Conservation (phyloP, 2,113 vertebrate genomes). For the Cyprinodon tularosa region DNA sequence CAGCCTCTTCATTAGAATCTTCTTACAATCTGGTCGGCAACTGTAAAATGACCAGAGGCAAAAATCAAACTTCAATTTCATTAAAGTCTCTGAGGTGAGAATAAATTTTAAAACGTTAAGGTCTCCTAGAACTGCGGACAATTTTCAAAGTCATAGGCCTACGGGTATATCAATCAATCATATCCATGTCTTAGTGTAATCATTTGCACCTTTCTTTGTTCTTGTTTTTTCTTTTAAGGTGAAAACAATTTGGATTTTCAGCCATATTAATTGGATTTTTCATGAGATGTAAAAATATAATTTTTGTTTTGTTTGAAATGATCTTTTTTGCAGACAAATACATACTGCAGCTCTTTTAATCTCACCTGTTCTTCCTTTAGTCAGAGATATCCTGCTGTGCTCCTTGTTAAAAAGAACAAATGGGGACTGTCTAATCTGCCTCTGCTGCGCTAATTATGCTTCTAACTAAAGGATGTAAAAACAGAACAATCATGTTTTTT, state of each 20-base stretch:
- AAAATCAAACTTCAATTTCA: constrained; percentile 48
- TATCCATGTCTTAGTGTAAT: constrained; percentile 11
- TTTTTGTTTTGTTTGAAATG: neutral
- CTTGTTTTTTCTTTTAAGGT: constrained; percentile 17
- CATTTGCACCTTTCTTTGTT: neutral
- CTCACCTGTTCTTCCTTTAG: neutral
- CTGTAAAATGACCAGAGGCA: constrained; percentile 29
- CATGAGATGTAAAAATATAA: constrained; percentile 1
- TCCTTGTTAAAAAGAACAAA: neutral
- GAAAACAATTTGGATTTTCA: neutral
- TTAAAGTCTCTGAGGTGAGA: constrained; percentile 37
- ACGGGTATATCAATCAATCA: constrained; percentile 46
- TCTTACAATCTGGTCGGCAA: constrained; percentile 2
- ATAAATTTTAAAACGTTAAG: constrained; percentile 14
- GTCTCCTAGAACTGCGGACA: constrained; percentile 16
- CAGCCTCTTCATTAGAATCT: constrained; percentile 11
- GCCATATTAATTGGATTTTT: neutral
- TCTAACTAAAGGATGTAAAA: neutral
- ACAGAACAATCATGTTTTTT: neutral
- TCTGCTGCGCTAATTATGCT: constrained; percentile 3
- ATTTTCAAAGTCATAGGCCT: constrained; percentile 18
- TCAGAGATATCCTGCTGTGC: neutral
- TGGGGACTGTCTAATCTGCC: neutral
- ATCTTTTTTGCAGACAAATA: constrained; percentile 8
- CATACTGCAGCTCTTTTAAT: constrained; percentile 1